Evolutionary conservation across 2,113 vertebrate species (phyloP), one percentile per base, ranked within the genome.

Genomic region (Furnarius figulus): DNA sequence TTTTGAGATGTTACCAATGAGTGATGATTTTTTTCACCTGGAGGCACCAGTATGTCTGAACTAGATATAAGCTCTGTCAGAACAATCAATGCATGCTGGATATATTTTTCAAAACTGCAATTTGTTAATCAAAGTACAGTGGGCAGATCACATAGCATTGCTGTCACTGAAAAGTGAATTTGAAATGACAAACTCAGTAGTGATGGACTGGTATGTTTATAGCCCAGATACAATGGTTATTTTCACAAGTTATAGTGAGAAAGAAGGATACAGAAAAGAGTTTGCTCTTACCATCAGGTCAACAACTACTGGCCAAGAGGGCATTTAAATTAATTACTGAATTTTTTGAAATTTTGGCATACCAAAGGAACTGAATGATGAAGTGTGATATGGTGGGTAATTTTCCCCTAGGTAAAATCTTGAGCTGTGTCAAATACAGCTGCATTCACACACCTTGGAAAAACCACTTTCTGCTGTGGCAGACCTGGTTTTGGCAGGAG

Each of bases 131-230:
- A 67, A 94, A 94, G 58, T 87, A 91, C 50, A 66, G 67, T 42
- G 17, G 61, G 40, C 61, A 95, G 78, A 90, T 95, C 85, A 94
- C 77, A 55, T 47, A 73, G 44, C 59, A 80, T 83, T 89, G 49
- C 74, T 94, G 78, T 95, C 96, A 88, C 35, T 63, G 93, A 42
- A 65, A 93, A 87, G 14, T 79, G n/a, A 62, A 91, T 85, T 89
- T 77, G 90, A 93, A 96, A 83, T 92, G 8, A 91, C 94, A 96
- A 95, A 93, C 71, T 80, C 75, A 56, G 59, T 47, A 83, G 39
- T 33, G 49, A 37, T 90, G 63, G 82, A 77, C 63, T 68, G 81
- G 31, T 50, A 19, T 55, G 42, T 85, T 92, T 88, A 70, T 39
- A 56, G 74, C 65, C 46, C 59, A 67, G 37, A 61, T 47, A 70